Conservation (phyloP, 2,113 vertebrate genomes). For the Tetraodon nigroviridis region DNA sequence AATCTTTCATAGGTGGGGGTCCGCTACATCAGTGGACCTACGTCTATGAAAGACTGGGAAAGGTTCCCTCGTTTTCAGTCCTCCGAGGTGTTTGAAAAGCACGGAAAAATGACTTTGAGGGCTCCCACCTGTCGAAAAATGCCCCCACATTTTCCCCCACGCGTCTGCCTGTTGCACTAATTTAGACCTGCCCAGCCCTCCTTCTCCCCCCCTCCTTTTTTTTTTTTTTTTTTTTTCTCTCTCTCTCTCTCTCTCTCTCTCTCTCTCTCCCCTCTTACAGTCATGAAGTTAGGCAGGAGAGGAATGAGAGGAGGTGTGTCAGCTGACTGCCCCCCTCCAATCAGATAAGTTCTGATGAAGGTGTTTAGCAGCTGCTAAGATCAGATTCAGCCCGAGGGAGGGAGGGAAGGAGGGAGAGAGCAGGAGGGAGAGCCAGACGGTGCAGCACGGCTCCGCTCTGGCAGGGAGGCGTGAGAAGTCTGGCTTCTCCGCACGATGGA, state of each 20-base stretch:
- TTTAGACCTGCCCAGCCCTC: background rate
- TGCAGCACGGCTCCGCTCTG: slow-evolving; percentile 77
- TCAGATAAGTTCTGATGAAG: slow-evolving; percentile 90
- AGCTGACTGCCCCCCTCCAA: slow-evolving; percentile 88
- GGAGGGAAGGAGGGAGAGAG: slow-evolving; percentile 49
- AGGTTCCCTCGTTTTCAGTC: slow-evolving; percentile 70
- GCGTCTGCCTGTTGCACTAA: background rate
- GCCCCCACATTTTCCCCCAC: background rate
- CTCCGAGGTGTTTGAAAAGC: slow-evolving; percentile 51
- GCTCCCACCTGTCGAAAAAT: slow-evolving; percentile 27
- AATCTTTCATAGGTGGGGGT: background rate
- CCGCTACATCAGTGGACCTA: too few relatives aligned
- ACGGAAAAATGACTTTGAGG: slow-evolving; percentile 53
- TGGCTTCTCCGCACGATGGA: slow-evolving; percentile 78
- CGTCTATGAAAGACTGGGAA: too few relatives aligned
- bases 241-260: too few relatives aligned
- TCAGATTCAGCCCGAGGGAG: slow-evolving; percentile 78
- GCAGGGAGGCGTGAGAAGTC: slow-evolving; percentile 71
- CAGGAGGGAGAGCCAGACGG: slow-evolving; percentile 60
- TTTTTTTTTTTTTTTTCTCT: too few relatives aligned
- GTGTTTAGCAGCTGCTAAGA: slow-evolving; percentile 87
- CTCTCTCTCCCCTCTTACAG: slow-evolving; percentile 30
- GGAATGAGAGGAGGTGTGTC: slow-evolving; percentile 75
- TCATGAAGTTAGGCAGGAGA: slow-evolving; percentile 85
- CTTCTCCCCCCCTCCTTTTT: background rate